Base-by-base conservation (phyloP, 1,140 invertebrate species). In the Caenorhabditis brenneri region DNA sequence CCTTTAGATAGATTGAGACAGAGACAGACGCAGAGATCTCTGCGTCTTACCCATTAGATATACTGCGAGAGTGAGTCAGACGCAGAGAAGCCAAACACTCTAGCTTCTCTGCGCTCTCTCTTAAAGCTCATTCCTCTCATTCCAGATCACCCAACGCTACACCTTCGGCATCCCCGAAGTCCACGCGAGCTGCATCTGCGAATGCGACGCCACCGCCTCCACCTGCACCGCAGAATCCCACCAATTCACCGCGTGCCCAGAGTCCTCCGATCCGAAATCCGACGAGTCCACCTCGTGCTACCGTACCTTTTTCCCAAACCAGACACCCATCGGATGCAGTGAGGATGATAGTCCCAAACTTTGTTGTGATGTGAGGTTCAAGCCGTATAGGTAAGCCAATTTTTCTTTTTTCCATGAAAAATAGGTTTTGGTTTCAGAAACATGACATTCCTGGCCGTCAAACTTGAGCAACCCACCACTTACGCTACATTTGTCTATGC, bases 261-360 rank as follows among this genome's bases (percentile, higher is more conserved):
- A 49, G 19, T 46, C 0, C 3, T 9, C 81, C 0, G 83, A 84
- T 16, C 39, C 36, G 74, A 51, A 27, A 27, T 53, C 49, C 7
- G 48, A 48, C 81, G 69, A 80, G 42, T 10, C 65, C 2, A 24
- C 39, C 0, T 79, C 83, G 2, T 86, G 85, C 46, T 86, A 86
- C 74, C 79, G 85, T 15, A 86, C 85, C 7, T 86, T 86, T 80
- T 86, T 86, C 80, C 84, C 85, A 31, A 86, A 86, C 58, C 83
- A 86, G 31, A 55, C 85, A 3, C 80, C 51, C 15, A 80, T 39
- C 9, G 85, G 83, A 7, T 85, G 85, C 53, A 60, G 53, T 31
- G 53, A 53, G n/a, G 83, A 65, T 19, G 74, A 42, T 29, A 55
- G 36, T 27, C 83, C 85, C 1, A 86, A 86, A 36, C 80, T 86